Conservation (phyloP, 1,140 invertebrate genomes). For the Apis cerana region DNA sequence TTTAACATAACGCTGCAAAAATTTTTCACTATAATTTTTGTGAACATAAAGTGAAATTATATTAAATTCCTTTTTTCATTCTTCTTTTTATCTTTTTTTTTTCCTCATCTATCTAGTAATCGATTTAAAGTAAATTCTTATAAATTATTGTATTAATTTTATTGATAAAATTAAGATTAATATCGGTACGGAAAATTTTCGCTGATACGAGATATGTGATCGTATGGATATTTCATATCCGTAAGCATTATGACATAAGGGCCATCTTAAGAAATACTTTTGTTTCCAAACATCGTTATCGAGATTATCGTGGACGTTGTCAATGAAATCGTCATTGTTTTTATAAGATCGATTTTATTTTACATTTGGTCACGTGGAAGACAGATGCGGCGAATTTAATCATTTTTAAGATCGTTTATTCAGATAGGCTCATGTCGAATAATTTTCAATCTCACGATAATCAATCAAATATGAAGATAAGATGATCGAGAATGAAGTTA, state of each 20-base stretch:
- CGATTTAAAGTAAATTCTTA: background rate
- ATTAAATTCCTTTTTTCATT: no score
- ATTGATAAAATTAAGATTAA: background rate
- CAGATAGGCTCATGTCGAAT: no score
- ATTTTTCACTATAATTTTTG: no score
- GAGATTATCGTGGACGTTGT: background rate
- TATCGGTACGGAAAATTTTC: background rate
- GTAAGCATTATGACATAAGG: background rate
- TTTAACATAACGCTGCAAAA: no score
- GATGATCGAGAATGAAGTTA: background rate
- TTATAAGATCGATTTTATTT: background rate
- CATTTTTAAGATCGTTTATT: background rate
- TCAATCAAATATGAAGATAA: background rate
- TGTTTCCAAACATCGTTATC: conserved; percentile 6
- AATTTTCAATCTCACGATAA: no score
- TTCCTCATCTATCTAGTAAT: background rate
- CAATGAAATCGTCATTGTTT: background rate
- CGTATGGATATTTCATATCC: no score
- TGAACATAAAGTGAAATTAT: no score
- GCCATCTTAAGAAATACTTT: background rate
- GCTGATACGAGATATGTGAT: background rate
- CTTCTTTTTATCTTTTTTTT: no score
- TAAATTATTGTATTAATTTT: background rate
- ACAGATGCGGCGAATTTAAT: background rate
- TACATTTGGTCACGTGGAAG: background rate